A percentile compares a stretch with the other conserved stretches of the same genome.
Conservation (phyloP, 2,888 invertebrate species). For the Germaria angustata region DNA sequence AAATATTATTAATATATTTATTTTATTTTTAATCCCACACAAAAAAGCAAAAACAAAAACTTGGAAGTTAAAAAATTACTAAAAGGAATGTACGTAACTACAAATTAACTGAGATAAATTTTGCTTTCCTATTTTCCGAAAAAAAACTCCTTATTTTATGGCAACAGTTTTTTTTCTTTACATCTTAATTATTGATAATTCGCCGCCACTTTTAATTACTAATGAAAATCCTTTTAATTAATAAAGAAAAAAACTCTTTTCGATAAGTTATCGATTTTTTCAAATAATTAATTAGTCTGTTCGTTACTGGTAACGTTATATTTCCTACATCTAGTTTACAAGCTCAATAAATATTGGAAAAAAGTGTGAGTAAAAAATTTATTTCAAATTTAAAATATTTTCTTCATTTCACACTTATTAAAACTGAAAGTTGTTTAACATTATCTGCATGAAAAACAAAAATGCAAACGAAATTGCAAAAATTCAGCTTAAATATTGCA, state of each 20-base stretch:
- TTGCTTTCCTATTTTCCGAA: background rate
- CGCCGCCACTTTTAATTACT: slow-evolving; percentile 60
- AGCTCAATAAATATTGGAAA: background rate
- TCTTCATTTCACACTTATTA: slow-evolving; percentile 58
- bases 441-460: slow-evolving; percentile 28
- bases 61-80: too few species aligned
- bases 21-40: too few species aligned
- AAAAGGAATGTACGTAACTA: too few species aligned
- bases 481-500: slow-evolving; percentile 9
- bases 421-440: slow-evolving; percentile 61
- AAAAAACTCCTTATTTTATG: background rate
- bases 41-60: too few species aligned
- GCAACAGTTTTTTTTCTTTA: background rate
- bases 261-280: slow-evolving; percentile 49
- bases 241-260: slow-evolving; percentile 26
- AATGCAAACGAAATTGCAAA: slow-evolving; percentile 29
- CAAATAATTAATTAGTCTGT: slow-evolving; percentile 59
- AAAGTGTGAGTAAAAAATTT: background rate
- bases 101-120: background rate
- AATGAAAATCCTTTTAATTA: slow-evolving; percentile 51
- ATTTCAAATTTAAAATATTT: slow-evolving; percentile 47
- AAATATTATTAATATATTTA: too few species aligned
- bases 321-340: slow-evolving; percentile 41
- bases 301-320: slow-evolving; percentile 40
- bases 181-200: slow-evolving; percentile 47